Conservation (phyloP, 2,113 vertebrate genomes). For the Nerophis ophidion region DNA sequence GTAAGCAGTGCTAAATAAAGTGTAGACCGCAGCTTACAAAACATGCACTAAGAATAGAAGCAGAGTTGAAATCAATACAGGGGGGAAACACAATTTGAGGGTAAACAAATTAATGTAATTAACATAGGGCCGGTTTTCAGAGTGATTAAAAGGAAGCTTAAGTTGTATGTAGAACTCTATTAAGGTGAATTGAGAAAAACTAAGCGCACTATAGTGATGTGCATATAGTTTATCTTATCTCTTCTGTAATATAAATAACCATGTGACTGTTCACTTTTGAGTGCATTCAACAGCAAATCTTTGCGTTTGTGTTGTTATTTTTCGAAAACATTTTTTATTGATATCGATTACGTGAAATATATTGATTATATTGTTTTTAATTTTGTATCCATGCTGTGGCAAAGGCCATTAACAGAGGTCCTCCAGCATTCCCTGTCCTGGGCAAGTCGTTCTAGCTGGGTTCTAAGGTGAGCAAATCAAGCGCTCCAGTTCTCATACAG, state of each 20-base stretch:
- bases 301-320: neutral
- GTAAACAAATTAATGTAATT: too few species aligned
- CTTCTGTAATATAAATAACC: neutral
- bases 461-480: too few species aligned
- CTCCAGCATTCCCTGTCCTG: too few species aligned
- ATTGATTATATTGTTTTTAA: too few species aligned
- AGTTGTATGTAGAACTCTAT: too few species aligned
- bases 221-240: neutral
- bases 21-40: constrained; percentile 17
- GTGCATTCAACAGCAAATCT: neutral
- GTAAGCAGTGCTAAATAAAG: constrained; percentile 13
- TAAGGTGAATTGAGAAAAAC: neutral
- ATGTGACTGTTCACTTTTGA: neutral
- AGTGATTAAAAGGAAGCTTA: too few species aligned
- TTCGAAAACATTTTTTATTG: neutral
- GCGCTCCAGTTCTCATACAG: too few species aligned
- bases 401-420: too few species aligned
- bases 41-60: neutral
- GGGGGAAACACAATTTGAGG: constrained; percentile 4
- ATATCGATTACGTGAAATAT: too few species aligned
- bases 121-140: too few species aligned
- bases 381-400: too few species aligned
- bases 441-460: too few species aligned
- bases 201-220: neutral
- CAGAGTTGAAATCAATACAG: neutral